phyloP scores from a whole-genome alignment of 2,888 invertebrate genomes.

The Microplitis manilae region DNA sequence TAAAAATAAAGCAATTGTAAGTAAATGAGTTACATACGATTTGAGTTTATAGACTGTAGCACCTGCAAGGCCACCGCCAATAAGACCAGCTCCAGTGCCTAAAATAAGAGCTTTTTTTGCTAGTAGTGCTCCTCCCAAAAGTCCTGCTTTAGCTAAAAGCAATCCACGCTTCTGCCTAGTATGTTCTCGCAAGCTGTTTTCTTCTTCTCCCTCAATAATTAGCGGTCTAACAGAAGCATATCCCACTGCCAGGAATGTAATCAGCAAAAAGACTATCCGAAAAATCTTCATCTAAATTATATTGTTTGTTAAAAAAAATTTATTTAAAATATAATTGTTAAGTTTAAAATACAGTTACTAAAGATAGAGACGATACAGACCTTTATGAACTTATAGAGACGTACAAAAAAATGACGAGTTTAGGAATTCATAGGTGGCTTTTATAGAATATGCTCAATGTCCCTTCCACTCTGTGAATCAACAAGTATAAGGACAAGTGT shows the following conservation, averaged over 20 bases:
- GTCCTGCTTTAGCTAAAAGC: slow-evolving; percentile 45
- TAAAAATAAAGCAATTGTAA: not conserved
- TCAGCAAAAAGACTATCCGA: slow-evolving; percentile 44
- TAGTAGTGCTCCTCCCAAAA: slow-evolving; percentile 49
- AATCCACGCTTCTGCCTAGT: slow-evolving; percentile 54
- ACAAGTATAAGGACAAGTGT: slow-evolving; percentile 21
- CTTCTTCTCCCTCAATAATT: slow-evolving; percentile 21
- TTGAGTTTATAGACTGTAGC: slow-evolving; percentile 23
- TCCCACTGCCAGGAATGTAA: slow-evolving; percentile 49
- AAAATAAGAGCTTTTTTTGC: not conserved
- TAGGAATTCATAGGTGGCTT: slow-evolving; percentile 43
- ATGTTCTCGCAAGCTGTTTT: slow-evolving; percentile 3
- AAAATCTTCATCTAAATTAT: slow-evolving; percentile 52
- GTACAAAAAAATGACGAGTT: slow-evolving; percentile 44
- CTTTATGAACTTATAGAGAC: slow-evolving; percentile 32
- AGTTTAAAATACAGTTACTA: not conserved
- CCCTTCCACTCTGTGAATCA: slow-evolving; percentile 37
- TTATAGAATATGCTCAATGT: slow-evolving; percentile 46
- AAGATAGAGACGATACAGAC: not conserved
- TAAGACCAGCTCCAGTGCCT: not conserved
- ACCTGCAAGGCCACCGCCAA: not conserved
- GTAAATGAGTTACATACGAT: slow-evolving; percentile 15
- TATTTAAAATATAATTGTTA: too few species aligned
- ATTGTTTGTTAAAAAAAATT: too few species aligned
- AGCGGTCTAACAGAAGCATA: slow-evolving; percentile 43